Base-by-base conservation (phyloP, 2,888 invertebrate species). In the Drosophila yooni region DNA sequence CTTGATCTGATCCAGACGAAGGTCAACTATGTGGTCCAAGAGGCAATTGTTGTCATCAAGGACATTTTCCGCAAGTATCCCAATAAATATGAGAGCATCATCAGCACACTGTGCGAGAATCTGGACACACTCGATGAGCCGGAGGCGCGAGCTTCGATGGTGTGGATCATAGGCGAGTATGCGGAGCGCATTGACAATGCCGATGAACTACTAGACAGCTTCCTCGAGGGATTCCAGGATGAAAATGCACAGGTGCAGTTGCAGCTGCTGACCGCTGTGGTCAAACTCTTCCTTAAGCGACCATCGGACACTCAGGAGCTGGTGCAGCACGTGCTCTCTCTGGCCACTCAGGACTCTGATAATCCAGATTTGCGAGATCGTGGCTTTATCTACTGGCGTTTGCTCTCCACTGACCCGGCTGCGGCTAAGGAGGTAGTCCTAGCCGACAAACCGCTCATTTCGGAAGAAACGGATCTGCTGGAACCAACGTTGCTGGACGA, bases 141-240 rank as follows among this genome's bases (percentile, higher is more conserved):
- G 0, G 99, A 99, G 92, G 99, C 99, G 0, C 95, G 99, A 83
- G 99, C 99, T 6, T 98, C 98, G 10, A 99, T 99, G 99, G 99
- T 97, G 21, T 97, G 97, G 97, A 97, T 97, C 65, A 97, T 97
- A 76, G 99, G 99, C 27, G 99, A 99, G 94, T 99, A 99, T 93
- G 99, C 99, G 0, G 99, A 99, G 93, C 96, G 99, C 80, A 99
- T 99, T 83, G 99, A 99, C 93, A 99, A 99, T 92, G 99, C 99
- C 0, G 99, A 99, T 91, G 99, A 99, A 91, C 94, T 99, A 34
- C 94, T 99, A 27, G 99, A 99, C 92, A 98, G 98, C 74, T 99
- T 99, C 94, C 94, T 99, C 10, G 99, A 99, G 94, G 99, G 98
- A 15, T 99, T 99, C 94, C 98, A 96, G 83, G 99, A 99, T 94